Conservation (phyloP, 2,797 vertebrate genomes). For the Xiphophorus birchmanni region DNA sequence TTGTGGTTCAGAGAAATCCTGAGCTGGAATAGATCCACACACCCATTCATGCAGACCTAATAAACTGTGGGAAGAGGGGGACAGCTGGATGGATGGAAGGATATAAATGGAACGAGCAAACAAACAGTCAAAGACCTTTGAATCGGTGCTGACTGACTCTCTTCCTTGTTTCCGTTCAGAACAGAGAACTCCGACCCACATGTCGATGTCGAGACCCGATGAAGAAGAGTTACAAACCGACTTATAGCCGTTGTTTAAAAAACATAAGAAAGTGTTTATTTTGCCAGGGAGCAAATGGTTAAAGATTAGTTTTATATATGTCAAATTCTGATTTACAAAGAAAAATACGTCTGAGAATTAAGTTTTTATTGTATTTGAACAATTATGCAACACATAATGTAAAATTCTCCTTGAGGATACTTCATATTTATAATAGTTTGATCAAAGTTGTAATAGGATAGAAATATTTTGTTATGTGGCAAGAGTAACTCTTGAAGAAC, state of each 20-base stretch:
- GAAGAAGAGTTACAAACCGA: constrained; percentile 14
- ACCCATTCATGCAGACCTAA: constrained; percentile 37
- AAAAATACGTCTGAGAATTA: not conserved
- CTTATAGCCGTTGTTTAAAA: constrained; percentile 20
- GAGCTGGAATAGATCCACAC: constrained; percentile 44
- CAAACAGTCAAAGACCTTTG: constrained; percentile 30
- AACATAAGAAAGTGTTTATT: constrained; percentile 38
- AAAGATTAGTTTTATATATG: not conserved
- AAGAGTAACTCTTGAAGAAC: not conserved
- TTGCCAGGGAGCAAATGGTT: constrained; percentile 24
- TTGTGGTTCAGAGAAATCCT: constrained; percentile 29
- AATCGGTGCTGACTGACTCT: constrained; percentile 21
- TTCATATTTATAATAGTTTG: not conserved
- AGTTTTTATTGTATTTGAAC: not conserved
- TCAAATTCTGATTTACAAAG: not conserved
- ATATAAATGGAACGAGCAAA: constrained; percentile 59
- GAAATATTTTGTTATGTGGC: not conserved
- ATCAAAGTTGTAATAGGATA: not conserved
- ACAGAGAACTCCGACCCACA: not conserved
- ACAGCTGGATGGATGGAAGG: constrained; percentile 27
- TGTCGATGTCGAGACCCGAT: not conserved
- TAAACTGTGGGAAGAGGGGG: constrained; percentile 56
- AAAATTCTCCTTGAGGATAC: not conserved
- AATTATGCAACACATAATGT: not conserved
- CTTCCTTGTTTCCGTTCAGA: constrained; percentile 25